Conservation (phyloP, 92 coral and sea anemone species). For the Desmophyllum pertusum region DNA sequence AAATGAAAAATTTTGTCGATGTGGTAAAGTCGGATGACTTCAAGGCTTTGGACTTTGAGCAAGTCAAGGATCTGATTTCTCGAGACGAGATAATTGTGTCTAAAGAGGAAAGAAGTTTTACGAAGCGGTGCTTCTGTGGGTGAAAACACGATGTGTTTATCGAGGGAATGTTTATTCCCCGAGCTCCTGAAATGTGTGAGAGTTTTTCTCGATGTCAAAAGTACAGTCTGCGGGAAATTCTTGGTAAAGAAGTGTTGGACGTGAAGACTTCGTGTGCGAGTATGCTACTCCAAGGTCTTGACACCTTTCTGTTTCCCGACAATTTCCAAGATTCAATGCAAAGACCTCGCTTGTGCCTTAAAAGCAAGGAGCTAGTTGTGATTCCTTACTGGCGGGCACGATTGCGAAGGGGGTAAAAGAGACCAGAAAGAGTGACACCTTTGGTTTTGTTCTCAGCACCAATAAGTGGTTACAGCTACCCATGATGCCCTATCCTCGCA, state of each 20-base stretch:
- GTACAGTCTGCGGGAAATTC: background rate
- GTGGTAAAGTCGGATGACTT: conserved; percentile 11
- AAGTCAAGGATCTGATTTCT: background rate
- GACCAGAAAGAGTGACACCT: background rate
- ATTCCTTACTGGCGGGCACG: conserved; percentile 40
- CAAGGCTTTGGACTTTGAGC: conserved; percentile 22
- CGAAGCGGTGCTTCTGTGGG: conserved; percentile 34
- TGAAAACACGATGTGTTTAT: conserved; percentile 31
- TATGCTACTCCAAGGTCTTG: conserved; percentile 6
- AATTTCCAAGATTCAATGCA: background rate
- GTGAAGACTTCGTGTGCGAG: conserved; percentile 12
- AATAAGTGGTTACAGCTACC: background rate
- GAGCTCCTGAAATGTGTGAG: conserved; percentile 24
- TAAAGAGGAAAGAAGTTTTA: conserved; percentile 32
- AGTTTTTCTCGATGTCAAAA: conserved; percentile 40
- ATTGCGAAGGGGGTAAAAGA: background rate
- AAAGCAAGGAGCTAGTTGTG: background rate
- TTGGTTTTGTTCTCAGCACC: background rate
- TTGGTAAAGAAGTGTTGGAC: conserved; percentile 30
- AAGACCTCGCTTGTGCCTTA: conserved; percentile 25
- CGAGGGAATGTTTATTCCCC: conserved; percentile 1
- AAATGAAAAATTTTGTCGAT: conserved; percentile 1
- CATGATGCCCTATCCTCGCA: conserved; percentile 19
- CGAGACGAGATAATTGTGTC: conserved; percentile 37
- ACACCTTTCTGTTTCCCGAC: conserved; percentile 42